phyloP scores from a whole-genome alignment of 2,113 vertebrate genomes.

The Paracanthobrama guichenoti region DNA sequence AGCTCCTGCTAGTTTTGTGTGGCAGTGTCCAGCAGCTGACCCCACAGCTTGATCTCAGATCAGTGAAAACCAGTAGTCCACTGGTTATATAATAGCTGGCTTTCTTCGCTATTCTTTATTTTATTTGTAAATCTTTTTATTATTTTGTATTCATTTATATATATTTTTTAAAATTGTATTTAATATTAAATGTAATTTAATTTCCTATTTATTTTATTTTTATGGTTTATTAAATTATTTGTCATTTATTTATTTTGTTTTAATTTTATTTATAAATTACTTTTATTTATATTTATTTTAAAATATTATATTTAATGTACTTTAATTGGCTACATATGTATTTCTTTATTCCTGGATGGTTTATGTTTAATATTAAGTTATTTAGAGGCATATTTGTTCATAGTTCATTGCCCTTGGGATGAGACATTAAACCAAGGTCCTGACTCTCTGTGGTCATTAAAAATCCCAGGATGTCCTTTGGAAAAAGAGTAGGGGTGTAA shows the following conservation, averaged over 20 bases:
- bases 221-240: background rate
- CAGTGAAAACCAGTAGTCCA: background rate
- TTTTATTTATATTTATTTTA: background rate
- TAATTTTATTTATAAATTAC: background rate
- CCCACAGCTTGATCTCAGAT: slow-evolving; percentile 49
- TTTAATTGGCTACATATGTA: background rate
- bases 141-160: background rate
- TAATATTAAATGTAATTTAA: background rate
- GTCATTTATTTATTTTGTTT: background rate
- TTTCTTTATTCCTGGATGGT: background rate
- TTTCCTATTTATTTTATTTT: background rate
- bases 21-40: slow-evolving; percentile 52
- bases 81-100: too few relatives aligned
- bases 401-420: too few relatives aligned
- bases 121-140: background rate
- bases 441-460: too few relatives aligned
- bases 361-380: background rate
- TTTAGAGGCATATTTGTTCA: background rate
- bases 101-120: background rate
- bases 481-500: too few relatives aligned
- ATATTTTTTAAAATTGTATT: background rate
- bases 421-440: too few relatives aligned
- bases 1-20: slow-evolving; percentile 49
- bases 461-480: too few relatives aligned
- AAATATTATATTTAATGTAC: background rate